Base-by-base conservation (phyloP, 2,113 vertebrate genomes). In the rabbit (Oryctolagus cuniculus) region DNA sequence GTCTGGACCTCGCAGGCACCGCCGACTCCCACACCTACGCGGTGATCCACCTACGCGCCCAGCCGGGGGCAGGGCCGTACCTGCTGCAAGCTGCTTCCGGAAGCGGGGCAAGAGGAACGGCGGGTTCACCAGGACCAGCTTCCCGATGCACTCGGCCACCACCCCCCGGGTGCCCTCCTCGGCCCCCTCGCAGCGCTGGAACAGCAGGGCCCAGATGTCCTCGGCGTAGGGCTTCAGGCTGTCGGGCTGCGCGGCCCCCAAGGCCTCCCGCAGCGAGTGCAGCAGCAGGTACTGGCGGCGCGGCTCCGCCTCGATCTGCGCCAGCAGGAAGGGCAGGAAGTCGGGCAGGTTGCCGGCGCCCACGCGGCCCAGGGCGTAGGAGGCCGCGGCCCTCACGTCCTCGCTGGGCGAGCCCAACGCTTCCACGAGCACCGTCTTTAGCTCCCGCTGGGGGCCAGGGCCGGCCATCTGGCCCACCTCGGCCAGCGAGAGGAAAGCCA, bases 131-230 rank as follows among this genome's bases (percentile, higher is more conserved):
- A 99, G 70, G 0, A 99, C 98, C 73, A 99, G 98, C 97, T 99
- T 99, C 9, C 99, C 99, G 55, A 99, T 70, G 98, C 99, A 99
- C 55, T 99, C 99, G 0, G 99, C 99, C 97, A 99, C 99, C 94
- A 99, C 99, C 0, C 98, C 99, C 95, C 99, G 99, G 0, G 99
- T 99, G 27, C 99, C 99, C 66, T 99, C 99, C 97, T 99, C 99
- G 0, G 98, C 55, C 22, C 98, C 98, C 98, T 99, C 99, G 0
- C 99, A 99, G 98, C 98, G 98, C 97, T 99, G 98, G 86, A 99
- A 98, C 55, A 99, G 98, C 97, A 99, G 96, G 5, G 98, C 96
- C 99, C 99, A 99, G 67, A 99, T 98, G n/a, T 99, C 99, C 96
- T 99, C 99, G 22, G 99, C 98, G 0, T 99, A 99, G 34, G 99